Conservation (phyloP, 2,888 invertebrate species). For the Lasiommata megera region DNA sequence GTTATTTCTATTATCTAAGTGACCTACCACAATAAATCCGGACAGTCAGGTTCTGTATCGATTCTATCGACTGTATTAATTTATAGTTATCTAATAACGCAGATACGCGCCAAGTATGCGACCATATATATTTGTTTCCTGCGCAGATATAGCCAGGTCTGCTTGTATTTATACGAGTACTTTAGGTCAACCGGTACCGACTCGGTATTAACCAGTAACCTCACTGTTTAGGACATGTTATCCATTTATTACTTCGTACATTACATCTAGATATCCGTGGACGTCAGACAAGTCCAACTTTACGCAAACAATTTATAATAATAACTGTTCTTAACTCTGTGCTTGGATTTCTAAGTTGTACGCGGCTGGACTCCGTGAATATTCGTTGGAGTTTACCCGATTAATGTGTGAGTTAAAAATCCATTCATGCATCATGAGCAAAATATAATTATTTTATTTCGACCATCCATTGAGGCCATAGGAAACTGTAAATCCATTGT, state of each 20-base stretch:
- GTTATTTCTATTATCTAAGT: background rate
- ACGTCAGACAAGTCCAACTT: background rate
- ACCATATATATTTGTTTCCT: background rate
- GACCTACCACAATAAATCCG: background rate
- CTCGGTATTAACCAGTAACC: slow-evolving; percentile 3
- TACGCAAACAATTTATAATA: background rate
- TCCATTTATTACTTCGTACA: slow-evolving; percentile 5
- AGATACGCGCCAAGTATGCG: no score
- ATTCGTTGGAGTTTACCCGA: no score
- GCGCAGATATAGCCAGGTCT: background rate
- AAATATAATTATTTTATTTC: no score
- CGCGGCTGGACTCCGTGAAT: no score
- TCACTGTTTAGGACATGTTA: background rate
- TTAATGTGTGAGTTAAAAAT: no score
- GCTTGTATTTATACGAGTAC: slow-evolving; percentile 5
- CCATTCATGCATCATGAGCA: no score
- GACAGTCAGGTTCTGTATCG: background rate
- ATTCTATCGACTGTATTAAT: background rate
- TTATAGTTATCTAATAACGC: background rate
- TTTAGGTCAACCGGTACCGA: slow-evolving; percentile 8
- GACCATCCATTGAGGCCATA: no score
- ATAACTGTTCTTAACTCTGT: background rate
- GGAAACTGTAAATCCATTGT: no score
- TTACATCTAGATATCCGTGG: slow-evolving; percentile 3
- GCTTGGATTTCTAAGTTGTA: no score